Base-by-base conservation (phyloP, 2,113 vertebrate genomes). In the Istiophorus platypterus region DNA sequence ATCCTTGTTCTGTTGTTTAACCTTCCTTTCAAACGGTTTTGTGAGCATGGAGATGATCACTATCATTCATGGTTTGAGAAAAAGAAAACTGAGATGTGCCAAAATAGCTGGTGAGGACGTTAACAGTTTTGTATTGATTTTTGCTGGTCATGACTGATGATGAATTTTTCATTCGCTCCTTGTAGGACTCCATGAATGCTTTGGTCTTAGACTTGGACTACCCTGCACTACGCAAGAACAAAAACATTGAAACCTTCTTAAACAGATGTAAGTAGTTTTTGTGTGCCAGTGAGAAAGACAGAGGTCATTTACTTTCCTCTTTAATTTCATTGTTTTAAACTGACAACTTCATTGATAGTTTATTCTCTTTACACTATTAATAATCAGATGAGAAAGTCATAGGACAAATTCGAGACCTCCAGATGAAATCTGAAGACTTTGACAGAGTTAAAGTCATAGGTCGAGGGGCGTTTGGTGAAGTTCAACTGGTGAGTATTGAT, bases 371-470 rank as follows among this genome's bases (percentile, higher is more conserved):
- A 0, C n/a, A 4, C 92, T 41, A 4, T n/a, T 49, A 3, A n/a
- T 49, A 45, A 29, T n/a, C 88, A 99, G 98, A 99, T 96, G 98
- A 99, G 89, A 97, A 96, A 87, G 96, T 97, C 84, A 96, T 99
- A 86, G 90, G 92, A 75, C 96, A 97, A 81, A 94, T 97, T 31
- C 93, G 96, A 93, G 96, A 96, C 84, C 94, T 99, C 56, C 98
- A 99, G 91, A 98, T 98, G 98, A 99, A 97, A 91, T 97, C 96
- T n/a, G 98, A 99, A 89, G 98, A 99, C 93, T 99, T 99, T 71
- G 98, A 99, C 82, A 95, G 97, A 86, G 98, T 99, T 41, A 99
- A 99, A 94, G 97, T 99, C 83, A 99, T 99, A 22, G 98, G 98
- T 85, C 96, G 98, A 95, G 98, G 98, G 39, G 98, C 98, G 27